phyloP scores from a whole-genome alignment of 2,888 invertebrate genomes.

The Seira ritae region DNA sequence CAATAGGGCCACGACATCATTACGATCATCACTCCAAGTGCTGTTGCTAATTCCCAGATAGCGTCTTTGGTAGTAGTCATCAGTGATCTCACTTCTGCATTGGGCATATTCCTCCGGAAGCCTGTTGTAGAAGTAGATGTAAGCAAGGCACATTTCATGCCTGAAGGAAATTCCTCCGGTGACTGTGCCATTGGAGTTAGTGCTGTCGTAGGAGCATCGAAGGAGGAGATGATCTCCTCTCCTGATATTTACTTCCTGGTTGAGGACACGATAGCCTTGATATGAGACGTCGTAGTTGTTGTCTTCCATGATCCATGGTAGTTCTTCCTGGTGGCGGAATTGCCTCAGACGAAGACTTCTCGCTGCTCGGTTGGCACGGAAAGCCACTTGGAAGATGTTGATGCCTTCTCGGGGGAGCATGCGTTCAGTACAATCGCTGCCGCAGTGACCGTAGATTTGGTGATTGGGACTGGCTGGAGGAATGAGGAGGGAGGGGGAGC shows the following conservation, averaged over 20 bases:
- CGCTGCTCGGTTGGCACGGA: constrained; percentile 11
- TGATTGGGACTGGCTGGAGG: constrained; percentile 33
- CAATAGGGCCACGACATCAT: too few relatives aligned
- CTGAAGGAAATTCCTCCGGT: constrained; percentile 82
- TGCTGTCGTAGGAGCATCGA: constrained; percentile 85
- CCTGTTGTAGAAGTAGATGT: constrained; percentile 78
- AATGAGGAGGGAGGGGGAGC: constrained; percentile 44
- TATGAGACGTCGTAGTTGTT: constrained; percentile 58
- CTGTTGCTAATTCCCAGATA: constrained; percentile 25
- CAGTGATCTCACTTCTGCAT: constrained; percentile 25
- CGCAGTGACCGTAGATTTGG: constrained; percentile 34
- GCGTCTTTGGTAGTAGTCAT: background rate
- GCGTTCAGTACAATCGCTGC: background rate
- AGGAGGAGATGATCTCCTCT: constrained; percentile 67
- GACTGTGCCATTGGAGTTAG: constrained; percentile 80
- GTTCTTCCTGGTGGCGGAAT: constrained; percentile 84
- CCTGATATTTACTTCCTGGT: constrained; percentile 35
- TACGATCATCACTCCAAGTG: constrained; percentile 39
- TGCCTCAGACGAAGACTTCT: constrained; percentile 83
- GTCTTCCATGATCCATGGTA: constrained; percentile 83
- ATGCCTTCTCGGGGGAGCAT: constrained; percentile 33
- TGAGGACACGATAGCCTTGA: constrained; percentile 51
- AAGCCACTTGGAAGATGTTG: background rate
- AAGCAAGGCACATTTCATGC: constrained; percentile 93
- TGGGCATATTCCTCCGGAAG: constrained; percentile 78